These are phyloP conservation scores for Pseudonaja textilis DNA, from an alignment of 2,113 vertebrate species.

Conservation along the genomic window DNA sequence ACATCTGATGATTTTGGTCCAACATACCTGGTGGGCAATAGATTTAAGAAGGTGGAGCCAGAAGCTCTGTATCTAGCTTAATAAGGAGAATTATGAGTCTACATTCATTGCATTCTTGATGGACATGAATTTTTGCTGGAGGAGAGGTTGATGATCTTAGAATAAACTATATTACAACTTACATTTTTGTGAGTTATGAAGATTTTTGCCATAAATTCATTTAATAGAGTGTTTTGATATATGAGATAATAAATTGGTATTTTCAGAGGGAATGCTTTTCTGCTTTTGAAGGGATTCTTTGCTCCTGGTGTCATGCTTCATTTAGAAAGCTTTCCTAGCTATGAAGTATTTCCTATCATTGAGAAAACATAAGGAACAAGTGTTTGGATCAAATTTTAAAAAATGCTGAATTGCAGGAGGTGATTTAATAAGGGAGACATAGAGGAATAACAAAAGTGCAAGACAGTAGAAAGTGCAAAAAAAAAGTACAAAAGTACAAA, in stretches of 20 bases:
- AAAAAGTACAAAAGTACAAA: neutral
- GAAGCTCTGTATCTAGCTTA: constrained; percentile 10
- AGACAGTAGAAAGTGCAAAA: too few relatives aligned
- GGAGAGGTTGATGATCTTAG: constrained; percentile 32
- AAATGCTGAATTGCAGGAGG: neutral
- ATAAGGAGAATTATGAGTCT: constrained; percentile 29
- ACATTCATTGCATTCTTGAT: constrained; percentile 40
- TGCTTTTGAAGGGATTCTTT: neutral
- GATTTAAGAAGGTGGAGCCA: neutral
- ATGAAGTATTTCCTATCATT: constrained; percentile 9
- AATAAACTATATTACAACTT: neutral
- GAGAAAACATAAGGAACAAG: neutral
- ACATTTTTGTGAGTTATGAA: neutral
- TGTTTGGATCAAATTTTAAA: neutral
- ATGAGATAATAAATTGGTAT: neutral
- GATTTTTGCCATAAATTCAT: constrained; percentile 2
- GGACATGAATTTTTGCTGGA: constrained; percentile 7
- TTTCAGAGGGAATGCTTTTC: neutral
- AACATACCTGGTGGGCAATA: neutral
- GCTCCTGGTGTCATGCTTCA: neutral
- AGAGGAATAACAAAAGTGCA: neutral
- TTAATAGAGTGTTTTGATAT: neutral
- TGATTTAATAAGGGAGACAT: constrained; percentile 9
- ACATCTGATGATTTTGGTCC: neutral
- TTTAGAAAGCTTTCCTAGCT: neutral